These are phyloP conservation scores for Squalus acanthias DNA, from an alignment of 2,797 vertebrate species.

Conservation along the genomic window DNA sequence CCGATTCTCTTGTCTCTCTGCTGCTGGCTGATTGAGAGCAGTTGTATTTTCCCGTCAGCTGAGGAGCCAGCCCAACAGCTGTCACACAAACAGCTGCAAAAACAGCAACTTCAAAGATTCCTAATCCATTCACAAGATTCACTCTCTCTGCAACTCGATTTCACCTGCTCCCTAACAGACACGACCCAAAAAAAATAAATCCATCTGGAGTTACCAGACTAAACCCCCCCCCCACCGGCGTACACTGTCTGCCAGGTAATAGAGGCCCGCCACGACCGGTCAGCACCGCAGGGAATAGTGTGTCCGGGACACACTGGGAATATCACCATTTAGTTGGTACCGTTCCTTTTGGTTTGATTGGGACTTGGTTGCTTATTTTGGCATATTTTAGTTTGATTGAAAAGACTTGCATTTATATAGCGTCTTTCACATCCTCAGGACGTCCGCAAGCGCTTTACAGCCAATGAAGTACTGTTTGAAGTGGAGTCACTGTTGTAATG, in stretches of 20 bases:
- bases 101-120: conserved; percentile 49
- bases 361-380: background rate
- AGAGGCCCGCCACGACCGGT: background rate
- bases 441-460: too few species aligned
- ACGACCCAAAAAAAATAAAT: background rate
- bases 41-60: background rate
- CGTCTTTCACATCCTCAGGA: too few species aligned
- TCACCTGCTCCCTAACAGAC: background rate
- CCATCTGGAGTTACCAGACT: background rate
- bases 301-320: background rate
- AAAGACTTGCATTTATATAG: background rate
- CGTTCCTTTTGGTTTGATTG: background rate
- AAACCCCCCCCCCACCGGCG: background rate
- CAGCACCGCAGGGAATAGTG: background rate
- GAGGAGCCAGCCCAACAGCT: background rate
- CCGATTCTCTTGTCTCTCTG: background rate
- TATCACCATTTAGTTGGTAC: background rate
- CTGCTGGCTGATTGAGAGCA: background rate
- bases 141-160: background rate
- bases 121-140: conserved; percentile 36
- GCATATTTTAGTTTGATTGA: background rate
- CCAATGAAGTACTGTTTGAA: too few species aligned
- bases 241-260: background rate
- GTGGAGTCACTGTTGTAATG: background rate
- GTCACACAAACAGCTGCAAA: conserved; percentile 54